Evolutionary conservation across 1,140 invertebrate species (phyloP).

Genomic region (Achroia grisella): DNA sequence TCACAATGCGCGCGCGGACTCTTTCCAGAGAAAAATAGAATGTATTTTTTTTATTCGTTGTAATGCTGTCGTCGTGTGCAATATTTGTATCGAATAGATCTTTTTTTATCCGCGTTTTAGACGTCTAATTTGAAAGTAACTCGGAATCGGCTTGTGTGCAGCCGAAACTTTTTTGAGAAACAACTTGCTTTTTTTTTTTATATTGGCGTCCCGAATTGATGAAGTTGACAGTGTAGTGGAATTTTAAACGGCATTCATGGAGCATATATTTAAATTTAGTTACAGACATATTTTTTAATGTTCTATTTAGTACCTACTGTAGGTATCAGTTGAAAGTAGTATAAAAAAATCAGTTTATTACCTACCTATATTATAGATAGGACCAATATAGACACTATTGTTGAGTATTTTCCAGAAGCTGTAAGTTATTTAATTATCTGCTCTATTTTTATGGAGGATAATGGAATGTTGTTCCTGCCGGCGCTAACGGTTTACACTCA

Average conservation of each 20-base stretch:
- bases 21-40: slow-evolving; percentile 65
- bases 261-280: too few relatives aligned
- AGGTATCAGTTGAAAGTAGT: too few relatives aligned
- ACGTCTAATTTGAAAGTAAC: slow-evolving; percentile 59
- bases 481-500: too few relatives aligned
- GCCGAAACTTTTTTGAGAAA: slow-evolving; percentile 27
- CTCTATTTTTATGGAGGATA: too few relatives aligned
- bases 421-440: too few relatives aligned
- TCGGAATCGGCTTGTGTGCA: slow-evolving; percentile 26
- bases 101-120: slow-evolving; percentile 53
- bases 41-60: slow-evolving; percentile 43
- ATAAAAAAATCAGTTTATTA: too few relatives aligned
- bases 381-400: too few relatives aligned
- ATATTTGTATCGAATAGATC: slow-evolving; percentile 64
- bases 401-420: too few relatives aligned
- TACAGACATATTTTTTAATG: too few relatives aligned
- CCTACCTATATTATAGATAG: too few relatives aligned
- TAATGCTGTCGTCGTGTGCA: slow-evolving; percentile 51
- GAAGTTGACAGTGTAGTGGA: slow-evolving; percentile 31
- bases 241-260: slow-evolving; percentile 8
- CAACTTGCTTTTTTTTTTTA: slow-evolving; percentile 21
- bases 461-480: too few relatives aligned
- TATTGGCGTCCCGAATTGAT: slow-evolving; percentile 17
- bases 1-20: slow-evolving; percentile 51
- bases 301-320: too few relatives aligned